Evolutionary conservation across 2,113 vertebrate genomes (phyloP).

Genomic region (Fulica atra): DNA sequence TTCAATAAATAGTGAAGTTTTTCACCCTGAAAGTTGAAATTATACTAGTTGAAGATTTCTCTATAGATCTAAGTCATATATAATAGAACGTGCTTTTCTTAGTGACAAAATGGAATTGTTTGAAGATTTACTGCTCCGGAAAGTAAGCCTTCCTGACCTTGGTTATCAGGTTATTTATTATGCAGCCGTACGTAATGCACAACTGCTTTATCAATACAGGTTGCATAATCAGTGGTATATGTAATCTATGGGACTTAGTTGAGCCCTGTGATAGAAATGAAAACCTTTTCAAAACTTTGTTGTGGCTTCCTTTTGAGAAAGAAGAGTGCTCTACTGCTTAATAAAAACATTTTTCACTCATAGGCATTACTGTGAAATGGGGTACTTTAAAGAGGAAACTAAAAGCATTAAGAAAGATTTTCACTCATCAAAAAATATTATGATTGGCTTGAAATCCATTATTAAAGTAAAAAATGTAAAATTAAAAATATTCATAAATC

Average conservation of each 20-base stretch:
- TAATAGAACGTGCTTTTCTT: background rate
- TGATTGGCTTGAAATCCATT: background rate
- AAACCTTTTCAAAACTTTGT: background rate
- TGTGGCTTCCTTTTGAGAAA: background rate
- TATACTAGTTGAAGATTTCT: background rate
- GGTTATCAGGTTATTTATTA: background rate
- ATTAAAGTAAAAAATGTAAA: background rate
- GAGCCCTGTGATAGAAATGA: background rate
- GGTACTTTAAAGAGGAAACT: background rate
- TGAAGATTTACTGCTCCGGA: background rate
- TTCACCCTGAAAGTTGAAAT: slow-evolving; percentile 12
- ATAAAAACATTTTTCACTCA: background rate
- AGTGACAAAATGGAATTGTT: background rate
- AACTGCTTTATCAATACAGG: background rate
- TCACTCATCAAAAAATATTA: background rate
- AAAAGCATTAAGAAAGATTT: background rate
- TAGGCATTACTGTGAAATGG: background rate
- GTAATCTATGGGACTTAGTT: background rate
- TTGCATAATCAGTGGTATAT: background rate
- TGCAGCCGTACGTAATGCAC: background rate
- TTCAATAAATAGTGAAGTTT: background rate
- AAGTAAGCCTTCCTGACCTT: background rate
- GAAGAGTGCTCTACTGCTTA: background rate
- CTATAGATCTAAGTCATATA: background rate
- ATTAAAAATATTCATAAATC: background rate